Percentiles rank a stretch among this genome's conserved stretches.
phyloP scores from a whole-genome alignment of 2,113 vertebrate species.

The Myotis brandtii region DNA sequence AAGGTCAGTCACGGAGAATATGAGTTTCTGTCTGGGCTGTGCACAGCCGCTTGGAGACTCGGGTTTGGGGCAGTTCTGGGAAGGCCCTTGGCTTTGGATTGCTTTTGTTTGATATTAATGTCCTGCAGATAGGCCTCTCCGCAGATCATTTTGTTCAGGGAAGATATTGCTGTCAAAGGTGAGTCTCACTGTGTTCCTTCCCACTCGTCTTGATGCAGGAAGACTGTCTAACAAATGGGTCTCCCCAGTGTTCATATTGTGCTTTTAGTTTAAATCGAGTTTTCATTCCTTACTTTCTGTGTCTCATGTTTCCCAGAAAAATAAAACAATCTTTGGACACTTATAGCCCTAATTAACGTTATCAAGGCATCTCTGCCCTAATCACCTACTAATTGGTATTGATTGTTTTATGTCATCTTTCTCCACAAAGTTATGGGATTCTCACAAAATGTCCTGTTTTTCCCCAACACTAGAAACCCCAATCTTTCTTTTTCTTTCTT shows the following conservation, averaged over 20 bases:
- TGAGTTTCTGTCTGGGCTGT: slow-evolving; percentile 18
- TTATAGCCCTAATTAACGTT: not conserved
- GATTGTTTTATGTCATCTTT: slow-evolving; percentile 41
- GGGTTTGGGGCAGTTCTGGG: not conserved
- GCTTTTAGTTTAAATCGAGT: not conserved
- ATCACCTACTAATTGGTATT: slow-evolving; percentile 2
- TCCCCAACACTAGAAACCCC: not conserved
- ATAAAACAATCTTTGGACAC: not conserved
- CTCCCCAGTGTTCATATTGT: not conserved
- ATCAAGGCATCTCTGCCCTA: not conserved
- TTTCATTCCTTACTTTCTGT: slow-evolving; percentile 34
- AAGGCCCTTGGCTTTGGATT: not conserved
- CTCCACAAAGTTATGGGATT: not conserved
- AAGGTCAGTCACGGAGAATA: slow-evolving; percentile 5
- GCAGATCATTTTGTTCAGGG: not conserved
- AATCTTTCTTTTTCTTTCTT: not conserved
- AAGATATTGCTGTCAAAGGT: slow-evolving; percentile 62
- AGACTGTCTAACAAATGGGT: not conserved
- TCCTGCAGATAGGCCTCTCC: not conserved
- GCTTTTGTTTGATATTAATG: slow-evolving; percentile 2
- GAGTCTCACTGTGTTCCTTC: not conserved
- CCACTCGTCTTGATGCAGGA: not conserved
- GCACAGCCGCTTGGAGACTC: not conserved
- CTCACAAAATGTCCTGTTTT: not conserved
- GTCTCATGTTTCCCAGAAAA: not conserved